phyloP scores from a whole-genome alignment of 2,113 vertebrate genomes.

The Scopus umbretta region DNA sequence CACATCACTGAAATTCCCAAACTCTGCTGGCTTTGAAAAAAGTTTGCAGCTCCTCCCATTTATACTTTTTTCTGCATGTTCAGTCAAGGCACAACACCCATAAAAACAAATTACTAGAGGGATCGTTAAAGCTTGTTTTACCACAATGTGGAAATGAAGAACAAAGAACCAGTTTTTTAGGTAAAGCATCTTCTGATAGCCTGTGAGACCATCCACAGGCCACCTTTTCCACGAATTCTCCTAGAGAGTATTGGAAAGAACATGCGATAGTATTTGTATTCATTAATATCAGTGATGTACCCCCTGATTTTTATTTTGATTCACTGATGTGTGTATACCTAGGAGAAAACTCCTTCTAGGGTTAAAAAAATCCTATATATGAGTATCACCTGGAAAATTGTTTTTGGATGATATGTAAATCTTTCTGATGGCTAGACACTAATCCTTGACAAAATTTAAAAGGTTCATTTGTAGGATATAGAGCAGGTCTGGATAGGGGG shows the following conservation, averaged over 20 bases:
- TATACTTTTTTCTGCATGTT: not conserved
- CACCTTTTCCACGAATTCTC: not conserved
- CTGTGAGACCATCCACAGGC: not conserved
- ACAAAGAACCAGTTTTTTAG: not conserved
- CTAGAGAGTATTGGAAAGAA: not conserved
- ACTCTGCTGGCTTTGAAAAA: not conserved
- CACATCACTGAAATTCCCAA: not conserved
- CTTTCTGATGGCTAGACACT: not conserved
- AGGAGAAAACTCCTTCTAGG: not conserved
- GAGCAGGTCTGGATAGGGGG: not conserved
- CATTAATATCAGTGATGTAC: not conserved
- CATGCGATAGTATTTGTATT: not conserved
- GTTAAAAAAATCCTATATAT: not conserved
- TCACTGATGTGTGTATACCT: not conserved
- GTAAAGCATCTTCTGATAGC: not conserved
- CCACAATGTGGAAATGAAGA: not conserved
- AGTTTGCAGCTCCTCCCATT: not conserved
- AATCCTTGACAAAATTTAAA: not conserved
- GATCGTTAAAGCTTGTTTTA: not conserved
- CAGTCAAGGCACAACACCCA: not conserved
- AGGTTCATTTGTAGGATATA: not conserved
- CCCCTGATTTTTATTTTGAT: not conserved
- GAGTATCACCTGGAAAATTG: not conserved
- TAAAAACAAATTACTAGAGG: not conserved
- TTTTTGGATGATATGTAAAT: not conserved